A percentile compares a stretch with the other conserved stretches of the same genome.
phyloP scores from a whole-genome alignment of 2,888 invertebrate genomes.

The Bombylius discolor region DNA sequence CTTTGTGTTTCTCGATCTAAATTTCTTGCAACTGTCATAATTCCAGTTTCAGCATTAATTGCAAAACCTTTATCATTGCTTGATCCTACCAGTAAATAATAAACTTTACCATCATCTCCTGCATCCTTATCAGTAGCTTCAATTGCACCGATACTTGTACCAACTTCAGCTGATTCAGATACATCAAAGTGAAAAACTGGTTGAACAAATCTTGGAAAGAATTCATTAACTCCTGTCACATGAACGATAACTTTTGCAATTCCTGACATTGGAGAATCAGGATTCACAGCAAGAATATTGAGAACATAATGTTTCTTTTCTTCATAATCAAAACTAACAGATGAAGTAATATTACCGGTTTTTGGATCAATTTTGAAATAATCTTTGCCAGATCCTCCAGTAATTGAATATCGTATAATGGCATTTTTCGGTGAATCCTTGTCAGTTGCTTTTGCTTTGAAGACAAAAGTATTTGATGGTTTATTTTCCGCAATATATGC shows the following conservation, averaged over 20 bases:
- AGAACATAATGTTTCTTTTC: slow-evolving; percentile 60
- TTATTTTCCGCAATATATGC: slow-evolving; percentile 75
- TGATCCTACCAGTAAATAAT: slow-evolving; percentile 83
- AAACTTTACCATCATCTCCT: slow-evolving; percentile 76
- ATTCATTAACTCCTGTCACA: slow-evolving; percentile 79
- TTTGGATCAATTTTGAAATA: slow-evolving; percentile 64
- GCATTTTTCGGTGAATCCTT: slow-evolving; percentile 81
- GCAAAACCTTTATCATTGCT: slow-evolving; percentile 85
- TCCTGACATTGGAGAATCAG: slow-evolving; percentile 68
- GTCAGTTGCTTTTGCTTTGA: slow-evolving; percentile 63
- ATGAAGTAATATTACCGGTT: slow-evolving; percentile 63
- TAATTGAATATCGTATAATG: slow-evolving; percentile 68
- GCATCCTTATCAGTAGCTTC: slow-evolving; percentile 82
- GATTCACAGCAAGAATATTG: slow-evolving; percentile 73
- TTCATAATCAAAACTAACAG: slow-evolving; percentile 76
- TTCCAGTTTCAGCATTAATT: slow-evolving; percentile 71
- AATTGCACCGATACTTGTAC: slow-evolving; percentile 71
- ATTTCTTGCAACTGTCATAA: slow-evolving; percentile 67
- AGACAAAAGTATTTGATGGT: slow-evolving; percentile 59
- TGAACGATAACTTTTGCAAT: slow-evolving; percentile 58
- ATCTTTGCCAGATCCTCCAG: slow-evolving; percentile 59
- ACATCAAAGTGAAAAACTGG: slow-evolving; percentile 86
- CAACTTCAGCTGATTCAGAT: slow-evolving; percentile 79
- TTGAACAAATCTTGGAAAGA: slow-evolving; percentile 74
- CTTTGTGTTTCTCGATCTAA: slow-evolving; percentile 80